Evolutionary conservation across 2,888 invertebrate genomes (phyloP).

Genomic region (Aphidius colemani): DNA sequence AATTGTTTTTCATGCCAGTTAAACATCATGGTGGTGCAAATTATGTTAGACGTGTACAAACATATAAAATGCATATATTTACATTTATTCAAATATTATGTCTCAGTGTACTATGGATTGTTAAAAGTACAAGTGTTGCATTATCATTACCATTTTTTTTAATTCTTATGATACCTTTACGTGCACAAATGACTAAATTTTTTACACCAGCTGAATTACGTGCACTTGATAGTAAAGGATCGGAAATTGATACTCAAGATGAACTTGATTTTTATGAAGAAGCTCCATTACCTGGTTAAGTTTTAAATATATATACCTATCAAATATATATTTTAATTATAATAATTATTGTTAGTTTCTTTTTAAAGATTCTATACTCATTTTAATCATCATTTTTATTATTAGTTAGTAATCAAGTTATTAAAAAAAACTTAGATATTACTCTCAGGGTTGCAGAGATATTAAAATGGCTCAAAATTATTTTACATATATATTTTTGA

Average conservation of each 20-base stretch:
- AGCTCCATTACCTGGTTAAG: conserved; percentile 80
- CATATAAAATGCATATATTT: conserved; percentile 89
- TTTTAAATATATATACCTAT: no score
- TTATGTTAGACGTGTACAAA: conserved; percentile 87
- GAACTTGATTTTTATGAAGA: conserved; percentile 95
- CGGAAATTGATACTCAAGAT: conserved; percentile 77
- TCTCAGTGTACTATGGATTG: conserved; percentile 79
- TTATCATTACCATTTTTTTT: conserved; percentile 94
- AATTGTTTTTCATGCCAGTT: conserved; percentile 90
- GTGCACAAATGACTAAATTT: conserved; percentile 72
- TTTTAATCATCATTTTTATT: no score
- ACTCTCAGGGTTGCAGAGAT: no score
- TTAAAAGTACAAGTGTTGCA: conserved; percentile 88
- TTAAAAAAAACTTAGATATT: no score
- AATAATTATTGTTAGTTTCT: no score
- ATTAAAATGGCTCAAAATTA: no score
- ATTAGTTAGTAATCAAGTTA: no score
- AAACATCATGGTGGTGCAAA: conserved; percentile 92
- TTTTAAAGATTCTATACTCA: no score
- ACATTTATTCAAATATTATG: conserved; percentile 84
- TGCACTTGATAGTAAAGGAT: conserved; percentile 85
- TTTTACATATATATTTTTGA: no score
- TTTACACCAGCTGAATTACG: conserved; percentile 83
- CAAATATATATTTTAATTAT: no score
- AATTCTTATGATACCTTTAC: conserved; percentile 86